These are phyloP conservation scores for Protodeltote pygarga DNA, from an alignment of 2,888 invertebrate genomes.

Conservation along the genomic window DNA sequence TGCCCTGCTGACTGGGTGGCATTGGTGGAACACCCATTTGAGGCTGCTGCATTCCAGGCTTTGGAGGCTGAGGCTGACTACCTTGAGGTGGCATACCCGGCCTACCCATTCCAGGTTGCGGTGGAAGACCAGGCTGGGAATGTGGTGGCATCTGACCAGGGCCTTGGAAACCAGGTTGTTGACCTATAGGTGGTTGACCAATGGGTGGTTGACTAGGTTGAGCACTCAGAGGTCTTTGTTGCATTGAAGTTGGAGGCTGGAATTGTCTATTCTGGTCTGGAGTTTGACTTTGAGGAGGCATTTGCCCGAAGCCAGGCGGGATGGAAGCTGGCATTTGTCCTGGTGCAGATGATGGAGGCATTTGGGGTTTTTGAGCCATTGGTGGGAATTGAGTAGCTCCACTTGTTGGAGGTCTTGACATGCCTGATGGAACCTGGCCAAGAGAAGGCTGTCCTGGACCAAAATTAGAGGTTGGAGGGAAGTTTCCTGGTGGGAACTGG, in stretches of 20 bases:
- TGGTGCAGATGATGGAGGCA: constrained; percentile 59
- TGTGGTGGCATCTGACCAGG: constrained; percentile 55
- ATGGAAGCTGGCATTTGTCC: constrained; percentile 47
- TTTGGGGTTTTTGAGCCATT: constrained; percentile 59
- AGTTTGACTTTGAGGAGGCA: constrained; percentile 51
- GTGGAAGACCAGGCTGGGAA: constrained; percentile 53
- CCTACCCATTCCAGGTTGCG: constrained; percentile 45
- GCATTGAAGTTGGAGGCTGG: constrained; percentile 41
- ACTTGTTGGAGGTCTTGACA: constrained; percentile 58
- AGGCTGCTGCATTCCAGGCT: constrained; percentile 48
- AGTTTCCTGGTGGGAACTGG: constrained; percentile 63
- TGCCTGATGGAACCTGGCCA: constrained; percentile 51
- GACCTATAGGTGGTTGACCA: constrained; percentile 44
- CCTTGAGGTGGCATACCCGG: constrained; percentile 58
- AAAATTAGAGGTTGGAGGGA: constrained; percentile 66
- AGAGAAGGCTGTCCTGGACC: constrained; percentile 56
- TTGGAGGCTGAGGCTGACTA: constrained; percentile 31
- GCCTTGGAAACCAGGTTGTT: constrained; percentile 41
- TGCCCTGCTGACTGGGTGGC: constrained; percentile 41
- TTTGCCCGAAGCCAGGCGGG: constrained; percentile 53
- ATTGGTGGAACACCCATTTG: constrained; percentile 35
- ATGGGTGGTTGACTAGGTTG: constrained; percentile 57
- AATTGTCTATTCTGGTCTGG: constrained; percentile 49
- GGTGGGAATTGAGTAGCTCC: constrained; percentile 56
- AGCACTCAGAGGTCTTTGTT: constrained; percentile 58